Evolutionary conservation across 2,797 vertebrate genomes (phyloP).

Genomic region (Mormyrus hasselquistii): DNA sequence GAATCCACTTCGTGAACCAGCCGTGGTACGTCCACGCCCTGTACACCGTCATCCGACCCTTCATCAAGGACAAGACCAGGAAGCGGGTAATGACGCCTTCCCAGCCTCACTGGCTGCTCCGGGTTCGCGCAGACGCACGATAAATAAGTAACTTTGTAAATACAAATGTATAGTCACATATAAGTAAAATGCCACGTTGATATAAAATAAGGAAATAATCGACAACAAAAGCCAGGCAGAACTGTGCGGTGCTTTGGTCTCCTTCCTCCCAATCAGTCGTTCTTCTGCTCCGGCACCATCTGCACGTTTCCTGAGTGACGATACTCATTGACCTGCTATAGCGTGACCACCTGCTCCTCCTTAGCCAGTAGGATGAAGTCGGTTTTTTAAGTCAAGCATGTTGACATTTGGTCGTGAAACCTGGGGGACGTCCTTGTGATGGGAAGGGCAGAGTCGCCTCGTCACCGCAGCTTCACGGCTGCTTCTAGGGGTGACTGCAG

Average conservation of each 20-base stretch:
- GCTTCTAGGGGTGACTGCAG: not conserved
- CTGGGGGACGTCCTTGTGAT: not conserved
- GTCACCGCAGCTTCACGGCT: not conserved
- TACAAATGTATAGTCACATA: not conserved
- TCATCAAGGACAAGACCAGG: conserved; percentile 79
- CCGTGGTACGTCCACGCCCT: conserved; percentile 77
- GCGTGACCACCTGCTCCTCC: not conserved
- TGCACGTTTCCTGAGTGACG: not conserved
- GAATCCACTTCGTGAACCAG: conserved; percentile 78
- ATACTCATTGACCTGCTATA: not conserved
- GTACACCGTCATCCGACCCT: conserved; percentile 75
- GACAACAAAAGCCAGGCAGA: not conserved
- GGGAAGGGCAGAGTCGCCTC: not conserved
- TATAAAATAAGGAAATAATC: not conserved
- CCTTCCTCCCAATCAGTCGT: not conserved
- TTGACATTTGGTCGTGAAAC: not conserved
- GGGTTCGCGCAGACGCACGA: not conserved
- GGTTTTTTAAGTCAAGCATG: not conserved
- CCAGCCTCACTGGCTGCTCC: not conserved
- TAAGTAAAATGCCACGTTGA: not conserved
- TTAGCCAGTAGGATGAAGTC: not conserved
- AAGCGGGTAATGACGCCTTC: conserved; percentile 64
- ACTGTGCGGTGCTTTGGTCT: not conserved
- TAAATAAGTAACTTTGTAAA: not conserved
- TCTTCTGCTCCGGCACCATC: not conserved